phyloP scores from a whole-genome alignment of 2,113 vertebrate genomes.

The Leptodactylus fuscus region DNA sequence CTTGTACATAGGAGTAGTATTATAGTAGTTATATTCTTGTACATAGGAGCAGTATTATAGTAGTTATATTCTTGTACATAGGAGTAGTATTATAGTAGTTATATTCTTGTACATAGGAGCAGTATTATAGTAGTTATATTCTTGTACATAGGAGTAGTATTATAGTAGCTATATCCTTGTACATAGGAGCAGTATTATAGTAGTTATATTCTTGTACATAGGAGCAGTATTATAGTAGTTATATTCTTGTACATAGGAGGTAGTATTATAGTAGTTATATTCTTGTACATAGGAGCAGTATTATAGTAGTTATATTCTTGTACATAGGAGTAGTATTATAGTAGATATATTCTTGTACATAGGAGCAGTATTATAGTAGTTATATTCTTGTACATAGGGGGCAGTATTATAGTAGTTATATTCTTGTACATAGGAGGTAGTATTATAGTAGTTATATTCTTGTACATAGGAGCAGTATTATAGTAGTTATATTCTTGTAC shows the following conservation, averaged over 20 bases:
- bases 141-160: not conserved
- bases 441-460: constrained; percentile 5
- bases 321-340: too few species aligned
- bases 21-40: constrained; percentile 7
- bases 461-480: too few species aligned
- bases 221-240: constrained; percentile 6
- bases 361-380: not conserved
- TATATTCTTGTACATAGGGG: not conserved
- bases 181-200: not conserved
- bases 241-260: not conserved
- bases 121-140: constrained; percentile 15
- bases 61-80: not conserved
- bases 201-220: constrained; percentile 11
- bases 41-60: not conserved
- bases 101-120: constrained; percentile 6
- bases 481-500: too few species aligned
- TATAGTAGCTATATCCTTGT: constrained; percentile 17
- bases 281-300: too few species aligned
- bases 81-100: not conserved
- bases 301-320: too few species aligned
- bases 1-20: not conserved
- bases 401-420: too few species aligned
- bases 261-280: constrained; percentile 2
- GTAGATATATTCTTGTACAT: not conserved
- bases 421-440: not conserved